Conservation (phyloP, 2,888 invertebrate species). For the Nomada fabriciana region DNA sequence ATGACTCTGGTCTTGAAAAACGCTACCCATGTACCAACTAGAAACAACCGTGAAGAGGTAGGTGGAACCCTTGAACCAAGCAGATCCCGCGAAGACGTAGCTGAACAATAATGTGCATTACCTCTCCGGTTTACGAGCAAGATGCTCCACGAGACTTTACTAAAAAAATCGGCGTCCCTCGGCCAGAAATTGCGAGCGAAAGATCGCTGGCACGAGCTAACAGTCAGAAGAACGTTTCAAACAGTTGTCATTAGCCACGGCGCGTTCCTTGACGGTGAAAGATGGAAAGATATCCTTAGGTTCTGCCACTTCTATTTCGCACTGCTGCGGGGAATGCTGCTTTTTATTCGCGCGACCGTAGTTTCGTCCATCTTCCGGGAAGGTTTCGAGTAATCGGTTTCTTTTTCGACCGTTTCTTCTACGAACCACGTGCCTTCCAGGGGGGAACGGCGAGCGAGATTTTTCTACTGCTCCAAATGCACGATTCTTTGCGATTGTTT, state of each 20-base stretch:
- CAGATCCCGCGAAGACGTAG: slow-evolving; percentile 21
- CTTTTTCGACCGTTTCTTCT: background rate
- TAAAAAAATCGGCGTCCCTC: slow-evolving; percentile 41
- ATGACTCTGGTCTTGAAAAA: slow-evolving; percentile 37
- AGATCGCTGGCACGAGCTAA: slow-evolving; percentile 55
- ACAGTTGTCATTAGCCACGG: slow-evolving; percentile 40
- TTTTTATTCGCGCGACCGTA: background rate
- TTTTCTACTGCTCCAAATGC: background rate
- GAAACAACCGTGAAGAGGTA: background rate
- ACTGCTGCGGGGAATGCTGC: slow-evolving; percentile 13
- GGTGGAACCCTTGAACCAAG: background rate
- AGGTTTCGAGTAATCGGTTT: slow-evolving; percentile 24
- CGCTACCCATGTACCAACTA: background rate
- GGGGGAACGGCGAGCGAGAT: background rate
- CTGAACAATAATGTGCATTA: slow-evolving; percentile 26
- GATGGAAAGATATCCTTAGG: slow-evolving; percentile 34
- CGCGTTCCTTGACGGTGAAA: slow-evolving; percentile 26
- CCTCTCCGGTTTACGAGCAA: slow-evolving; percentile 46
- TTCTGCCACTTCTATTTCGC: background rate
- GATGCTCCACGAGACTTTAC: slow-evolving; percentile 10
- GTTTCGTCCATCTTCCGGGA: slow-evolving; percentile 19
- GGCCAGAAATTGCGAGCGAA: slow-evolving; percentile 29
- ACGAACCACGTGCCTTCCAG: background rate
- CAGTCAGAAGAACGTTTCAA: slow-evolving; percentile 34
- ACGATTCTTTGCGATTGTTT: background rate